phyloP scores from a whole-genome alignment of 2,113 vertebrate genomes.

The Carassius gibelio region DNA sequence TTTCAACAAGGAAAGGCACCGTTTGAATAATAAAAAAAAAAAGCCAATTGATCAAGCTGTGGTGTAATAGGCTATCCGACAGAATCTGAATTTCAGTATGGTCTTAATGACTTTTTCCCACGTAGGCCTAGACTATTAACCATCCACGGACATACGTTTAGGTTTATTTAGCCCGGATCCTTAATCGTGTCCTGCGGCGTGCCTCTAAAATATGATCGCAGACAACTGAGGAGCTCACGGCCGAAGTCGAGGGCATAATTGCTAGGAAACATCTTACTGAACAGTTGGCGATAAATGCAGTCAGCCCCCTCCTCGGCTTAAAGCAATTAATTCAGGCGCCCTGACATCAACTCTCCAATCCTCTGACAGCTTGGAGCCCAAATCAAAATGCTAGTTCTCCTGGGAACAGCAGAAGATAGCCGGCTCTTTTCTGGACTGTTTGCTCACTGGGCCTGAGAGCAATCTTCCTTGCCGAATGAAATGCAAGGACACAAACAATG shows the following conservation, averaged over 20 bases:
- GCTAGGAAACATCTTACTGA: constrained; percentile 88
- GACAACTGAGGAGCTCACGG: constrained; percentile 53
- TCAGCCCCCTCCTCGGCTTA: constrained; percentile 91
- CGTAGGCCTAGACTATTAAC: background rate
- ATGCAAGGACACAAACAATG: constrained; percentile 99
- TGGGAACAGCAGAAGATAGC: constrained; percentile 97
- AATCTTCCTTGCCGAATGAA: constrained; percentile 99
- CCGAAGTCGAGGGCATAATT: constrained; percentile 69
- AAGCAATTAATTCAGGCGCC: constrained; percentile 99
- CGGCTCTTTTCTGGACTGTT: constrained; percentile 99
- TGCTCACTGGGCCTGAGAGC: constrained; percentile 99
- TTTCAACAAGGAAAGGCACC: background rate
- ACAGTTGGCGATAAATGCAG: constrained; percentile 91
- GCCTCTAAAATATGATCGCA: constrained; percentile 76
- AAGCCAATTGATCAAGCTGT: background rate
- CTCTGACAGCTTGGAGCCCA: constrained; percentile 99
- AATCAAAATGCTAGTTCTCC: constrained; percentile 99
- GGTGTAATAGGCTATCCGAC: background rate
- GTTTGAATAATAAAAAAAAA: background rate
- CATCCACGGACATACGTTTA: background rate
- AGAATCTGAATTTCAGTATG: background rate
- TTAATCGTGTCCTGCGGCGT: constrained; percentile 29
- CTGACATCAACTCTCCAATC: constrained; percentile 99
- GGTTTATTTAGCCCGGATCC: background rate
- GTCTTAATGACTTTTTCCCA: background rate